A percentile compares a stretch with the other conserved stretches of the same genome.
Evolutionary conservation across 2,888 invertebrate species (phyloP).

Genomic region (Eupeodes latifasciatus): DNA sequence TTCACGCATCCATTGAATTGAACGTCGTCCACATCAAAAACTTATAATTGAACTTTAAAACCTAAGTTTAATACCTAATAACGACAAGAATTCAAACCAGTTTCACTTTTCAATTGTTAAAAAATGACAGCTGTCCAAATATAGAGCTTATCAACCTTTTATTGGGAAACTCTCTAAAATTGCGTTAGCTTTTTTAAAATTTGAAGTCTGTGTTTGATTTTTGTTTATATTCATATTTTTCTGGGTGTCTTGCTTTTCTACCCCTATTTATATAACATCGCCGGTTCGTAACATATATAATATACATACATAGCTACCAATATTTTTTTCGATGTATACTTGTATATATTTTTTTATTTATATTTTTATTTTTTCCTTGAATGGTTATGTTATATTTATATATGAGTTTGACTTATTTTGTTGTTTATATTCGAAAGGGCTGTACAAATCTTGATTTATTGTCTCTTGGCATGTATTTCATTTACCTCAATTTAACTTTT

Average conservation of each 20-base stretch:
- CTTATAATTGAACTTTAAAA: no score
- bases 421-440: constrained; percentile 6
- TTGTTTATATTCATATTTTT: constrained; percentile 5
- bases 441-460: constrained; percentile 53
- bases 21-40: no score
- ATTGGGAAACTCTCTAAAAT: no score
- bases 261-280: background rate
- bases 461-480: constrained; percentile 57
- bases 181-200: no score
- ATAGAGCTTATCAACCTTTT: no score
- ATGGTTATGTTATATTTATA: background rate
- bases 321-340: background rate
- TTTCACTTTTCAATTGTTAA: no score
- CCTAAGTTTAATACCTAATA: no score
- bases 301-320: no score
- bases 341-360: background rate
- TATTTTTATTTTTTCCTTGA: constrained; percentile 7
- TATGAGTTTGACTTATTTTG: constrained; percentile 4
- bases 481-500: constrained; percentile 60
- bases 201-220: background rate
- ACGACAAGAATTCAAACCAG: no score
- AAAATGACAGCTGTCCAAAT: no score
- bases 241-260: background rate
- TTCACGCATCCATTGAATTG: no score
- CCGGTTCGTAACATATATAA: background rate